Evolutionary conservation across 2,888 invertebrate genomes (phyloP), one percentile per base, ranked within the genome.

Genomic region (Drosophila kambysellisi): DNA sequence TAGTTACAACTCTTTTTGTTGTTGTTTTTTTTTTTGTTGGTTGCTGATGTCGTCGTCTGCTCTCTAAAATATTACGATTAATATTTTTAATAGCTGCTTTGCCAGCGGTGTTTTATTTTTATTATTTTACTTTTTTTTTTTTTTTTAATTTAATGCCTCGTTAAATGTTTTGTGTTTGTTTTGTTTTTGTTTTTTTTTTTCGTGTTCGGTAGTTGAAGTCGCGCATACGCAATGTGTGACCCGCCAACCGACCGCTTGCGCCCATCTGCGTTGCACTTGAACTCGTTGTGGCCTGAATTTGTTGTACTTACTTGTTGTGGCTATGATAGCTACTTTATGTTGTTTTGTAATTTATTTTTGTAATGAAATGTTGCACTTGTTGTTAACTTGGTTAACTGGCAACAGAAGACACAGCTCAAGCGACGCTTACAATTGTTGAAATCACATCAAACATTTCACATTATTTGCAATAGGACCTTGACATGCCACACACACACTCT

Each of bases 151-250:
- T 81, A 74, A 85, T 85, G 90, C 79, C 81, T 88, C 86, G 89
- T 85, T 85, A 90, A 90, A 88, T 86, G 88, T 72, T 88, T 74
- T 67, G 25, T 29, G 39, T 29, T 41, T 46, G 43, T 20, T 63
- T 17, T 12, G 59, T 50, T 53, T 48, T 8, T 1, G 1, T 48
- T 11, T n/a, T 37, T 69, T 74, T 58, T 70, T 54, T 48, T 57
- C 35, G 20, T 54, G 60, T 39, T 54, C 54, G 69, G 69, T 62
- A 73, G 74, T 79, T 74, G 72, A 84, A 89, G 82, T 85, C 54
- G 80, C 89, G 89, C 83, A 85, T 89, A 88, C 85, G 85, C 88
- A 89, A 89, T 58, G 88, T 84, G 69, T 70, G 82, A 79, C 77
- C 74, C 59, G 70, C 63, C 52, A 62, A 46, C 64, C 63, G 65